phyloP scores from a whole-genome alignment of 2,113 vertebrate species.

The Pavo muticus region DNA sequence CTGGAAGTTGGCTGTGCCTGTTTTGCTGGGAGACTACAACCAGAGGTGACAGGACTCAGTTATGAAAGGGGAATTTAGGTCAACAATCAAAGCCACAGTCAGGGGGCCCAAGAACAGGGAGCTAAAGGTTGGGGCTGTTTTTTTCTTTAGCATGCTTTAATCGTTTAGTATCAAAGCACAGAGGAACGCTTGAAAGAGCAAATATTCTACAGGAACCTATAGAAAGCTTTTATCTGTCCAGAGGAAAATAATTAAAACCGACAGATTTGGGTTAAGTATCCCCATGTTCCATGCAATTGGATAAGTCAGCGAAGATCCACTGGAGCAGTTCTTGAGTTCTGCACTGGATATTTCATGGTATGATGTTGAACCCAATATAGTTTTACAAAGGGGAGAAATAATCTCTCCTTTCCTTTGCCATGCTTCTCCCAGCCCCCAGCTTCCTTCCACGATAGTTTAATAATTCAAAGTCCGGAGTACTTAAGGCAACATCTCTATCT shows the following conservation, averaged over 20 bases:
- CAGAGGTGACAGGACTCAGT: constrained; percentile 78
- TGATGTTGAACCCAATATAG: constrained; percentile 29
- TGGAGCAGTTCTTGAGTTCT: constrained; percentile 69
- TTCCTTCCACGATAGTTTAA: constrained; percentile 60
- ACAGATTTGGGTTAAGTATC: constrained; percentile 86
- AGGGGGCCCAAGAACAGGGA: constrained; percentile 76
- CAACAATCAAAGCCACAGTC: constrained; percentile 80
- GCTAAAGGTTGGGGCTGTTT: constrained; percentile 76
- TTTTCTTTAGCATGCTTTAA: constrained; percentile 78
- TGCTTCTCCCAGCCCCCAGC: neutral
- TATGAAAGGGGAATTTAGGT: constrained; percentile 82
- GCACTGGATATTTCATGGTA: constrained; percentile 43
- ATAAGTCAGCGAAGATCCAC: constrained; percentile 69
- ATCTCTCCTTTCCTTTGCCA: neutral
- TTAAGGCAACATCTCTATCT: constrained; percentile 33
- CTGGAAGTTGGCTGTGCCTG: constrained; percentile 62
- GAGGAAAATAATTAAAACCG: constrained; percentile 82
- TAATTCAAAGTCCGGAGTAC: constrained; percentile 44
- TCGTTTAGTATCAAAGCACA: constrained; percentile 81
- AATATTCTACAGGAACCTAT: constrained; percentile 81
- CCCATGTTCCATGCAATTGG: constrained; percentile 74
- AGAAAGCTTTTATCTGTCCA: constrained; percentile 85
- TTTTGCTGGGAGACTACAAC: constrained; percentile 63
- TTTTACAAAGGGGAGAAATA: constrained; percentile 13
- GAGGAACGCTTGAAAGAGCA: constrained; percentile 84